Percentiles rank a stretch among this genome's conserved stretches.
phyloP scores from a whole-genome alignment of 2,888 invertebrate genomes.

The Sisyra terminalis region DNA sequence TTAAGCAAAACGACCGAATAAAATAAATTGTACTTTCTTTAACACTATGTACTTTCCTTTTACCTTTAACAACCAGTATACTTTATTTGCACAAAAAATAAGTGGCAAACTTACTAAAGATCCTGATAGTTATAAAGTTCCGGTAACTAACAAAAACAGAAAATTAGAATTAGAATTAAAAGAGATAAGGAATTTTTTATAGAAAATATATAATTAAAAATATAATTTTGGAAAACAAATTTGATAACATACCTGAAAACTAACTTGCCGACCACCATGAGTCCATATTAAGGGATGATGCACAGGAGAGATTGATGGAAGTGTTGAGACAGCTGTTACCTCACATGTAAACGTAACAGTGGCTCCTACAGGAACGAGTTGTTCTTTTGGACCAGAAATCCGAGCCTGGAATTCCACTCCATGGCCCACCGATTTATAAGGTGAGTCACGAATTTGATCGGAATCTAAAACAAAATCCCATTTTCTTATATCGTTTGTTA shows the following conservation, averaged over 20 bases:
- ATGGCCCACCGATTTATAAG: slow-evolving; percentile 1
- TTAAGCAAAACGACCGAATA: no score
- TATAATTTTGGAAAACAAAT: no score
- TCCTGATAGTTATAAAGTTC: no score
- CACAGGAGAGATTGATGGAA: slow-evolving; percentile 5
- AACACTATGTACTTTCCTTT: no score
- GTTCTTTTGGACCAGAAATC: slow-evolving; percentile 37
- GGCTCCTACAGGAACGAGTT: slow-evolving; percentile 33
- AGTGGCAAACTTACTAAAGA: no score
- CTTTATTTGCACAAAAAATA: no score
- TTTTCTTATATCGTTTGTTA: no score
- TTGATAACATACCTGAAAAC: slow-evolving; percentile 32
- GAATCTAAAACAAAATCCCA: slow-evolving; percentile 12
- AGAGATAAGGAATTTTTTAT: no score
- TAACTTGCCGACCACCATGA: slow-evolving; percentile 35
- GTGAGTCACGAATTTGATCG: slow-evolving; percentile 12
- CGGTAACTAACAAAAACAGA: no score
- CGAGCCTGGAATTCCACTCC: slow-evolving; percentile 21
- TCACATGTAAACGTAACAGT: slow-evolving; percentile 38
- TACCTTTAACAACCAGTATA: no score
- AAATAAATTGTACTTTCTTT: no score
- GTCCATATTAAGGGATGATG: slow-evolving; percentile 32
- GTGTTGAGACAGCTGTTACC: slow-evolving; percentile 17
- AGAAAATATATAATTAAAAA: slow-evolving; percentile 9
- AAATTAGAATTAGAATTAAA: no score